Base-by-base conservation (phyloP, 2,113 vertebrate species). In the Charina bottae region DNA sequence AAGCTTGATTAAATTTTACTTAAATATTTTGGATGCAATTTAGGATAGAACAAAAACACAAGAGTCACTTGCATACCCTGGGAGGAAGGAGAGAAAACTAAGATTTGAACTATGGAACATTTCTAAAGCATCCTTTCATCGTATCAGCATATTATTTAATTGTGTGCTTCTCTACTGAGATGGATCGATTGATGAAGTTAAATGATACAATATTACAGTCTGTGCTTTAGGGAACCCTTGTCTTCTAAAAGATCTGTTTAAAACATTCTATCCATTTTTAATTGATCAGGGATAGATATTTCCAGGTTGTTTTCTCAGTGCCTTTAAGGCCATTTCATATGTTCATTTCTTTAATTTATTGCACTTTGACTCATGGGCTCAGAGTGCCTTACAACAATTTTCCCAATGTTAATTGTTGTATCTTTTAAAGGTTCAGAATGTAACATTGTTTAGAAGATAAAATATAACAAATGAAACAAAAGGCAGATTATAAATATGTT, bases 1-100 rank as follows among this genome's bases (percentile, higher is more conserved):
- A 64, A n/a, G 21, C 28, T 11, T 86, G 84, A 68, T 64, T 91
- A 86, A 68, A 86, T 91, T 91, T 91, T 85, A 91, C 59, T 91
- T 24, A 64, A 60, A 37, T 37, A 26, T 85, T 91, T 86, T 53
- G 90, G 83, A 86, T 86, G 33, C 37, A 86, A 86, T 86, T 53
- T 86, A 55, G 60, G 90, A 55, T 37, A 64, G n/a, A 68, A 60
- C 28, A 28, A 85, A 49, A 60, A 53, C 56, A 55, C 59, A 85
- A 37, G 37, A 91, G 28, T 7, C 3, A 55, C 56, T 28, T 49
- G 78, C 37, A 53, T 84, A 53, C 17, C 56, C n/a, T 33, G 37
- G 11, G 28, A 11, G 3, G 26, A 2, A 17, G 1, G 12, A n/a
- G 10, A 86, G 6, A 28, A 37, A 85, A 64, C 21, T 53, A 33